phyloP scores from a whole-genome alignment of 2,113 vertebrate genomes.

The Pholis gunnellus region DNA sequence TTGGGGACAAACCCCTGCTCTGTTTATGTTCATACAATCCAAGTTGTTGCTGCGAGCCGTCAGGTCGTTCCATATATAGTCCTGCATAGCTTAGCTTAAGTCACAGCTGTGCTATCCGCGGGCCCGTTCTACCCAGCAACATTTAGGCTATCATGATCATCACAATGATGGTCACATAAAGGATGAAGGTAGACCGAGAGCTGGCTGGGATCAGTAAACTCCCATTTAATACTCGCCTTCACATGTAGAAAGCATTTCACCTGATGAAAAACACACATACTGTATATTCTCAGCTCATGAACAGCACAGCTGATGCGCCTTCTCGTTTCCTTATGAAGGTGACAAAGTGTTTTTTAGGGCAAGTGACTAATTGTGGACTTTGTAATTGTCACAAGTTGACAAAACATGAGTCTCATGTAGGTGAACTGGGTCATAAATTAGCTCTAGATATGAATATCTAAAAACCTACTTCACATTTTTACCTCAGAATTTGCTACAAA shows the following conservation, averaged over 20 bases:
- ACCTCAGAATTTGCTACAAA: not conserved
- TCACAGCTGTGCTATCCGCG: not conserved
- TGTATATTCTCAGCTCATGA: not conserved
- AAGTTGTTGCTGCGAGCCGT: slow-evolving; percentile 3
- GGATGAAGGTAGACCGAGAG: not conserved
- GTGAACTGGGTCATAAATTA: not conserved
- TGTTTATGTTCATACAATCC: not conserved
- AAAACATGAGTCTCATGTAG: not conserved
- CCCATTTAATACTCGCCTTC: not conserved
- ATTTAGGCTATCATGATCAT: not conserved
- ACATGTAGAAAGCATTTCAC: not conserved
- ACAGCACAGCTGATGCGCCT: not conserved
- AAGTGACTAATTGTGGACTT: slow-evolving; percentile 21
- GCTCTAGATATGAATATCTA: not conserved
- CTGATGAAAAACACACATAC: not conserved
- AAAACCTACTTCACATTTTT: not conserved
- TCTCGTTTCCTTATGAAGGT: not conserved
- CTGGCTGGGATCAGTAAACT: not conserved
- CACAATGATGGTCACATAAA: not conserved
- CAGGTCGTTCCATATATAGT: slow-evolving; percentile 8
- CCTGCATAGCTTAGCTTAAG: not conserved
- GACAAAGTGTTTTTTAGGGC: not conserved
- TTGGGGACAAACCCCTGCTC: not conserved
- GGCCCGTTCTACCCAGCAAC: not conserved
- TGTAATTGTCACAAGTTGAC: slow-evolving; percentile 4